Base-by-base conservation (phyloP, 1,140 invertebrate genomes). In the Neomicropteryx cornuta region DNA sequence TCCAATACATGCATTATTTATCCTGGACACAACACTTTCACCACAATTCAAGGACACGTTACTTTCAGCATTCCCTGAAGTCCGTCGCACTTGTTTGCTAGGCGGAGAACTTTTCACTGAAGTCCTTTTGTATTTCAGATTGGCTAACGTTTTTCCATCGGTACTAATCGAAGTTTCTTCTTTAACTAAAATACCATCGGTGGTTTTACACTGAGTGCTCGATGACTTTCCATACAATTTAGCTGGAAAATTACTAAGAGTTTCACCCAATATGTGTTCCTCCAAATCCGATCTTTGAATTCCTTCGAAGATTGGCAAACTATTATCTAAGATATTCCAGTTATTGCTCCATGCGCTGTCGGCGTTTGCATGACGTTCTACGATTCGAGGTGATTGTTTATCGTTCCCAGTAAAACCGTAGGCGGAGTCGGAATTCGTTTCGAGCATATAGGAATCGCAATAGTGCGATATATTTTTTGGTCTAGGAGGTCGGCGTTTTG, bases 111-210 rank as follows among this genome's bases (percentile, higher is more conserved):
- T 53, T 42, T 63, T 62, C 23, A 65, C 55, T 6, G 59, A 55
- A 18, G 60, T 61, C 35, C 60, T 51, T 42, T 63, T 59, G 39
- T 62, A 61, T 43, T 52, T 61, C 13, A 66, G 44, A 34, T 61
- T 63, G 4, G 62, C 56, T 18, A 46, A 52, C 13, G 53, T 52
- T 39, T 53, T 59, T 3, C 60, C 60, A 39, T 68, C 59, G 4
- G 55, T 59, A 17, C 52, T 57, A 22, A 66, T 60, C 18, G 60
- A 58, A 3, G 58, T 60, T 42, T 64, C 55, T 41, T 66, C 63
- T 1, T 60, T 64, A 11, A 66, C 56, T 19, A 66, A 41, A 17
- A 56, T 58, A 10, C 58, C 61, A 44, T 51, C 60, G 32, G 51
- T 60, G 11, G 60, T 66, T 40, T 51, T 58, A 42, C 61, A 58